These are phyloP conservation scores for Porphyrio hochstetteri DNA, from an alignment of 2,113 vertebrate species.

Conservation along the genomic window DNA sequence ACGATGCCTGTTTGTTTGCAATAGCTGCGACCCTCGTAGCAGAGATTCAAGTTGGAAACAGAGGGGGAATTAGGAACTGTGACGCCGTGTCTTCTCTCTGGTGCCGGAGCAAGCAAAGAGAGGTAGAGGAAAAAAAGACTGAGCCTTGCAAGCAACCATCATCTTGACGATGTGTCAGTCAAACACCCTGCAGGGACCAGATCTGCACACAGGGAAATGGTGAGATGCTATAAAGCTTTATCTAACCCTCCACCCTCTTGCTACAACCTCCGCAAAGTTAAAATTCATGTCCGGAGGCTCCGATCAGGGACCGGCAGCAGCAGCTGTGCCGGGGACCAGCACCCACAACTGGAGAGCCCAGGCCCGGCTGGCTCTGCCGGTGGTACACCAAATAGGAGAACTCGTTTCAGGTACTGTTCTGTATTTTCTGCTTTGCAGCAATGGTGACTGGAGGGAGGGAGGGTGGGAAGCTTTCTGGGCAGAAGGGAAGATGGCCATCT, in stretches of 20 bases:
- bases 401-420: conserved; percentile 83
- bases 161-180: conserved; percentile 85
- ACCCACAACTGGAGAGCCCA: conserved; percentile 59
- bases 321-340: conserved; percentile 69
- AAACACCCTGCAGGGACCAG: conserved; percentile 79
- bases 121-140: conserved; percentile 65
- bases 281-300: conserved; percentile 79
- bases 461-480: conserved; percentile 4
- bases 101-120: conserved; percentile 65
- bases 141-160: conserved; percentile 53
- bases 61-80: conserved; percentile 57
- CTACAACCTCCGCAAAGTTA: conserved; percentile 85
- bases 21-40: conserved; percentile 62
- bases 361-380: conserved; percentile 47
- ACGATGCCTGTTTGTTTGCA: conserved; percentile 72
- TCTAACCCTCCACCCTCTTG: conserved; percentile 76
- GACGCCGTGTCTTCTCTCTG: conserved; percentile 61
- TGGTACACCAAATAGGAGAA: conserved; percentile 71
- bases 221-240: conserved; percentile 86
- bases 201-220: conserved; percentile 85
- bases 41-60: conserved; percentile 43
- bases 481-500: background rate
- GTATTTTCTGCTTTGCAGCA: conserved; percentile 30
- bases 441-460: background rate
- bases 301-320: conserved; percentile 68